Evolutionary conservation across 1,140 invertebrate genomes (phyloP), one percentile per base, ranked within the genome.

Genomic region (Spodoptera frugiperda): DNA sequence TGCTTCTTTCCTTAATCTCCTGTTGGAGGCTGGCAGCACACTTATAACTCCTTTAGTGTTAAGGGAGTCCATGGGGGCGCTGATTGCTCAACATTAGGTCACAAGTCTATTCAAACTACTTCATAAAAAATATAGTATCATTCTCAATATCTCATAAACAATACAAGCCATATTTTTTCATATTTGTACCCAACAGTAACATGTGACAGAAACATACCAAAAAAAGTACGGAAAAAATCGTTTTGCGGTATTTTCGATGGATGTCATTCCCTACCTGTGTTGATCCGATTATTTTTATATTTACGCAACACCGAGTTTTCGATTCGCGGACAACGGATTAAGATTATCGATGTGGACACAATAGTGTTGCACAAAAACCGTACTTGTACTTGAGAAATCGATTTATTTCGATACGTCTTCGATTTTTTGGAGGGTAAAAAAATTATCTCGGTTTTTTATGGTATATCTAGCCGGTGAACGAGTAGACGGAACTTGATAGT

Each of bases 261-360:
- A 39, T 39, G 33, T 53, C 46, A 53, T 53, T 30, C 8, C 65
- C 17, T 71, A 71, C 68, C 51, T 71, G 65, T 53, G 65, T 46
- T 70, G 53, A 71, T 71, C 68, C 30, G 68, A 71, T 71, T 71
- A 44, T 54, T 55, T 51, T 15, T 30, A 4, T 15, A 25, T 53
- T 19, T 44, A 55, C 51, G 68, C 8, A 12, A 55, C 53, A 71
- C 53, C 33, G 68, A 17, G 17, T 71, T 71, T 65, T 1, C 5
- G 17, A 68, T 15, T 65, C 39, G 14, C 15, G 14, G 17, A 21
- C 2, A 15, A 59, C 2, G 39, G 61, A 65, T 49, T 11, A 65
- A 48, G 61, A 65, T 65, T 65, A 65, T 65, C 61, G 61, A 49
- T 39, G 6, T 30, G 2, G 1, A 2, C 0, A 63, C n/a, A 68